These are phyloP conservation scores for Gambelia wislizenii DNA, from an alignment of 2,797 vertebrate genomes.

Conservation along the genomic window DNA sequence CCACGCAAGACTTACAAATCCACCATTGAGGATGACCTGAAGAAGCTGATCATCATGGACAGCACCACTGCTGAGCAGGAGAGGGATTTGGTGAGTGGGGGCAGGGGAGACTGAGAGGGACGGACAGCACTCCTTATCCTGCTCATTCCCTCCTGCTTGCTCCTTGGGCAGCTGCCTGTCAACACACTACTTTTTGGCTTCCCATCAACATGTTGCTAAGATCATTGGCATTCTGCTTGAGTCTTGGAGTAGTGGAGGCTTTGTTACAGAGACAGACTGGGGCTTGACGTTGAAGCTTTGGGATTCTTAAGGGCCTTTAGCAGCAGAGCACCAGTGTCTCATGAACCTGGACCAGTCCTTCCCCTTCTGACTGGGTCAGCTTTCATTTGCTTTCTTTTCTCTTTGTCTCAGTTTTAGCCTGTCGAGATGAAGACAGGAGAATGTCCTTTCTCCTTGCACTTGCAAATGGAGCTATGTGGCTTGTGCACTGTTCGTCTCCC, in stretches of 20 bases:
- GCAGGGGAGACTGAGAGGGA: accelerated
- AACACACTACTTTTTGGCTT: too few species aligned
- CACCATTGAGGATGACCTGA: slow-evolving; percentile 92
- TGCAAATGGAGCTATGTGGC: not conserved
- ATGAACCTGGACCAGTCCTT: too few species aligned
- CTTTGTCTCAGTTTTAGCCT: not conserved
- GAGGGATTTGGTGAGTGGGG: slow-evolving; percentile 72
- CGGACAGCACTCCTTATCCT: not conserved
- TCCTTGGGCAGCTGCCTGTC: not conserved
- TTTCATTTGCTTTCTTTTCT: not conserved
- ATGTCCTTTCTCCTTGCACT: not conserved
- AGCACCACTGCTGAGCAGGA: slow-evolving; percentile 78
- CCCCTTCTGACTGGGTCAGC: not conserved
- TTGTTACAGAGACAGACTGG: not conserved
- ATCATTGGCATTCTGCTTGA: too few species aligned
- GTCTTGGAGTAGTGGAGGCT: too few species aligned
- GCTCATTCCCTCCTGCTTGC: not conserved
- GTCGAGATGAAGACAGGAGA: not conserved
- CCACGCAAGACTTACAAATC: slow-evolving; percentile 91
- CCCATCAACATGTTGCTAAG: not conserved
- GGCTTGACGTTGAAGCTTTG: not conserved
- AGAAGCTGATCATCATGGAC: slow-evolving; percentile 96
- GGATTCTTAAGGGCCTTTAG: not conserved
- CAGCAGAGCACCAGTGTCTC: not conserved
- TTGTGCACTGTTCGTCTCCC: not conserved